Conservation (phyloP, 2,888 invertebrate species). For the Alviniconcha strummeri region DNA sequence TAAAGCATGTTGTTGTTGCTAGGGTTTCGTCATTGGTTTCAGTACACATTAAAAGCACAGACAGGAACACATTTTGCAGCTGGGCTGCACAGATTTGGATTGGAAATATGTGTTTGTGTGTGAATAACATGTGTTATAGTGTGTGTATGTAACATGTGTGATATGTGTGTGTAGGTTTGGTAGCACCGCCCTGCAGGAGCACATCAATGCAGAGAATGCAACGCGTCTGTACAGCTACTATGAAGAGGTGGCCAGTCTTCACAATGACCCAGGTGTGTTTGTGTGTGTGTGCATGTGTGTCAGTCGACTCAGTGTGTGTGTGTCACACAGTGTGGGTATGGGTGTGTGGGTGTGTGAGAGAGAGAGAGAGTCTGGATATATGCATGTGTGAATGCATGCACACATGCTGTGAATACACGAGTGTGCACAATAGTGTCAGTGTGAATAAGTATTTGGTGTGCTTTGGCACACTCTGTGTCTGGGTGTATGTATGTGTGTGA, state of each 20-base stretch:
- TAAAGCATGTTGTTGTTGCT: too few species aligned
- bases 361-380: background rate
- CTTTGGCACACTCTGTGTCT: background rate
- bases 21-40: too few species aligned
- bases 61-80: too few species aligned
- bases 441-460: background rate
- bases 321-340: too few species aligned
- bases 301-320: background rate
- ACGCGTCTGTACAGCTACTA: slow-evolving; percentile 86
- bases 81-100: background rate
- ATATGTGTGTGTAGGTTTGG: slow-evolving; percentile 77
- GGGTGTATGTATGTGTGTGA: slow-evolving; percentile 21
- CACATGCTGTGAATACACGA: too few species aligned
- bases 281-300: background rate
- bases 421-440: too few species aligned
- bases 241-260: slow-evolving; percentile 82
- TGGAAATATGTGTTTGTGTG: background rate
- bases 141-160: background rate
- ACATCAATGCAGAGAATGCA: slow-evolving; percentile 90
- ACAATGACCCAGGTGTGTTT: background rate
- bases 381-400: background rate
- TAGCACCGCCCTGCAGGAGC: slow-evolving; percentile 87
- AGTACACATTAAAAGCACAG: too few species aligned
- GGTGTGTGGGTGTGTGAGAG: too few species aligned
- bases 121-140: background rate